A percentile compares a stretch with the other conserved stretches of the same genome.
These are phyloP conservation scores for Coluber constrictor DNA, from an alignment of 2,797 vertebrate species.

Conservation along the genomic window DNA sequence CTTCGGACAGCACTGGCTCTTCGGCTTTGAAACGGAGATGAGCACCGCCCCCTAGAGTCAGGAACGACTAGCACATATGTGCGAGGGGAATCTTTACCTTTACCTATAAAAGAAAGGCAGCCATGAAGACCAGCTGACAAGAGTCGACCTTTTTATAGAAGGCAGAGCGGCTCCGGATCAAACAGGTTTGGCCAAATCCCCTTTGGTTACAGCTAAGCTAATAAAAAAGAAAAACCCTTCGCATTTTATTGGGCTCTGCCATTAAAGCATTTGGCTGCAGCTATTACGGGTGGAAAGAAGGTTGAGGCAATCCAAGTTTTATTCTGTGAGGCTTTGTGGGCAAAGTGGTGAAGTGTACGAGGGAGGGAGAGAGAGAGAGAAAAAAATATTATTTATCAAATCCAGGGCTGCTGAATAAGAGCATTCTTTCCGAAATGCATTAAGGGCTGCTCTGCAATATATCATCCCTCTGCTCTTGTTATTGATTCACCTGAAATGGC, in stretches of 20 bases:
- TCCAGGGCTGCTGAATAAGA: not conserved
- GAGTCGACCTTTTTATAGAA: not conserved
- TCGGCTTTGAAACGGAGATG: too few species aligned
- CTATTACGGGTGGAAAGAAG: not conserved
- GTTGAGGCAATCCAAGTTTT: not conserved
- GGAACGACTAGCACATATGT: too few species aligned
- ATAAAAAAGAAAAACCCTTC: not conserved
- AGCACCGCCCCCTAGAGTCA: too few species aligned
- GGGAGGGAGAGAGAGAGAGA: too few species aligned
- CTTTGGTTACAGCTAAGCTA: not conserved
- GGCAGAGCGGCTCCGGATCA: fast-evolving
- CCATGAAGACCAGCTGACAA: not conserved
- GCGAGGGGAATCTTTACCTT: too few species aligned
- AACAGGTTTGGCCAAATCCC: not conserved
- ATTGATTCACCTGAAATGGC: not conserved
- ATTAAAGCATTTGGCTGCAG: not conserved
- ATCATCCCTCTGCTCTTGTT: not conserved
- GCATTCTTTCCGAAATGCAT: not conserved
- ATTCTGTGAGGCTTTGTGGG: not conserved
- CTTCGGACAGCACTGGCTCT: too few species aligned
- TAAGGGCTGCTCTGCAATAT: conserved; percentile 2
- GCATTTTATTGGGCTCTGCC: not conserved
- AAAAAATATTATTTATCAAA: not conserved
- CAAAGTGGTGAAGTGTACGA: not conserved
- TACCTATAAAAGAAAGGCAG: not conserved